Base-by-base conservation (phyloP, 2,797 vertebrate species). In the Anabas testudineus region DNA sequence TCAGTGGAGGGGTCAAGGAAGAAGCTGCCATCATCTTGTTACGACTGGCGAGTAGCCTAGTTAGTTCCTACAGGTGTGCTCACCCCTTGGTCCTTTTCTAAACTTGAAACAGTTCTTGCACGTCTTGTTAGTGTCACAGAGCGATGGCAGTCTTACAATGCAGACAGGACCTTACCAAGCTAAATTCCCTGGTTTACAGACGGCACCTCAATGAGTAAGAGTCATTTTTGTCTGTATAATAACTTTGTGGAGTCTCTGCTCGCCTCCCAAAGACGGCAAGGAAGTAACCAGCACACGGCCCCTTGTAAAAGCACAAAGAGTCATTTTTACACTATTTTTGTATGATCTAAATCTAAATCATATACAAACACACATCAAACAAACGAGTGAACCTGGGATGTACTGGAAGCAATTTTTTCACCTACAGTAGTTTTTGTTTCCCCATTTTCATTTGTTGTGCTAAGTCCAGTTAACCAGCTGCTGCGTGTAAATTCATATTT, bases 11-110 rank as follows among this genome's bases (percentile, higher is more conserved):
- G 75, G 77, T 54, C 13, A 41, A 43, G 42, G 69, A 56, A 59
- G 60, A 60, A 75, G 75, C 67, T 66, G 78, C 79, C 76, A 77
- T 80, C 75, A 43, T 69, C 63, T 76, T 68, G 82, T 79, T 80
- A 76, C 19, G 67, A 76, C 82, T 60, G 77, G 15, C 76, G 66
- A 81, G 78, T 72, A 85, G 71, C 30, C 66, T 58, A 39, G 75
- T 83, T 70, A 67, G 71, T 49, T 64, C 66, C 81, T 74, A 67
- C 73, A 74, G 80, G 79, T 77, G 74, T 54, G 67, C 72, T 71
- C 72, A 73, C 57, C 69, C 16, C 52, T 18, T 32, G 5, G 22
- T 30, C 32, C 24, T 53, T 37, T 43, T 48, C 45, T 41, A 34
- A 24, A 55, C 47, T 65, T 67, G 56, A 64, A 83, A 73, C 69